phyloP scores from a whole-genome alignment of 1,140 invertebrate species.

The Leptinotarsa lineolata region DNA sequence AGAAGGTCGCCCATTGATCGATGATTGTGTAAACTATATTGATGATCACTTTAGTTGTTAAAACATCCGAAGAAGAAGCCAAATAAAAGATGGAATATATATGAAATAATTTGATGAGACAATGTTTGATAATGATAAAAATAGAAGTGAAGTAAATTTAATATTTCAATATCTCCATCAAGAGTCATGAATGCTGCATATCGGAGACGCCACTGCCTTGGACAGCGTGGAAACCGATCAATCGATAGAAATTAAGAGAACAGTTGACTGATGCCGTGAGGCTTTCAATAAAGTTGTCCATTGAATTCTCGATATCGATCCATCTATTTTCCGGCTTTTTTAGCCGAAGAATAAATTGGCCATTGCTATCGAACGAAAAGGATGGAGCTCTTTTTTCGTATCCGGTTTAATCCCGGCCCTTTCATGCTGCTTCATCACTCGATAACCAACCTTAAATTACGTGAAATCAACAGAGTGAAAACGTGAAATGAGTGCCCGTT shows the following conservation, averaged over 20 bases:
- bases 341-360: background rate
- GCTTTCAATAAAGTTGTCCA: slow-evolving; percentile 3
- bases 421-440: background rate
- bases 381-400: background rate
- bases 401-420: background rate
- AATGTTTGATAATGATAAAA: too few relatives aligned
- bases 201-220: background rate
- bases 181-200: too few relatives aligned
- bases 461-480: background rate
- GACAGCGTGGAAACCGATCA: background rate
- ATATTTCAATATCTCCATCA: too few relatives aligned
- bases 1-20: too few relatives aligned
- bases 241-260: background rate
- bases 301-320: background rate
- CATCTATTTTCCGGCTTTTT: background rate
- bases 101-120: too few relatives aligned
- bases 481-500: background rate
- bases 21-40: too few relatives aligned
- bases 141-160: too few relatives aligned
- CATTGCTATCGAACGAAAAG: background rate
- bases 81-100: too few relatives aligned
- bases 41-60: too few relatives aligned
- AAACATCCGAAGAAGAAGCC: too few relatives aligned
- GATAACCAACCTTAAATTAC: background rate
- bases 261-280: background rate